phyloP scores from a whole-genome alignment of 2,888 invertebrate species.

The Eilema depressum region DNA sequence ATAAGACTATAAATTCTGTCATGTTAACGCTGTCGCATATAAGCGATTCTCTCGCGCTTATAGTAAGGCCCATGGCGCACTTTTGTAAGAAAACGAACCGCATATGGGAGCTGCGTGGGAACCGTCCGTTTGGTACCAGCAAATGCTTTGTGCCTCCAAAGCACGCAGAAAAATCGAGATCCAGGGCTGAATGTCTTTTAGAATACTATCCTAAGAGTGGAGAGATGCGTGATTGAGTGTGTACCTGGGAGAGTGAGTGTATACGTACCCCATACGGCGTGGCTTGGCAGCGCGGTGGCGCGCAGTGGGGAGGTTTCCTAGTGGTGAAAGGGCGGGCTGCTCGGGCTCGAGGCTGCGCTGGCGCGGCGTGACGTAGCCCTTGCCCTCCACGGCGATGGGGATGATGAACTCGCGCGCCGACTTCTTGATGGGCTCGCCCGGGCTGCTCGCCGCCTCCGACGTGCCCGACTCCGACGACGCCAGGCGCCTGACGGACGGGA shows the following conservation, averaged over 20 bases:
- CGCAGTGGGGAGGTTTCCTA: not conserved
- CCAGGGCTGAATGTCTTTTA: too few relatives aligned
- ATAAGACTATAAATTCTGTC: too few relatives aligned
- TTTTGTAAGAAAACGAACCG: too few relatives aligned
- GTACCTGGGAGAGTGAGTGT: not conserved
- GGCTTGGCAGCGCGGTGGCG: conserved; percentile 69
- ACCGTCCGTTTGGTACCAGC: too few relatives aligned
- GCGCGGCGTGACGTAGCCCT: conserved; percentile 93
- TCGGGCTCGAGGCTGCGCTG: conserved; percentile 93
- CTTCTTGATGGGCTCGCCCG: conserved; percentile 92
- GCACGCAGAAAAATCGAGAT: too few relatives aligned
- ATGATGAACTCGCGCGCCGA: conserved; percentile 96
- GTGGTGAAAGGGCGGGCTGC: conserved; percentile 46
- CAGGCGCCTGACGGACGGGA: conserved; percentile 65
- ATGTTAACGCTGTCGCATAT: too few relatives aligned
- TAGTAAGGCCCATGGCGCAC: too few relatives aligned
- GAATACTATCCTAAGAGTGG: too few relatives aligned
- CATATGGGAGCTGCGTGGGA: too few relatives aligned
- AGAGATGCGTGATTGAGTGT: not conserved
- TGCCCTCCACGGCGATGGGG: conserved; percentile 97
- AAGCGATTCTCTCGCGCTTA: too few relatives aligned
- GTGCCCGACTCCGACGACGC: conserved; percentile 89
- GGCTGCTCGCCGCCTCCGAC: conserved; percentile 78
- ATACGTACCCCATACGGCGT: conserved; percentile 89
- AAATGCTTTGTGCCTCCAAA: too few relatives aligned